phyloP scores from a whole-genome alignment of 2,888 invertebrate species.

The Cantharis rustica region DNA sequence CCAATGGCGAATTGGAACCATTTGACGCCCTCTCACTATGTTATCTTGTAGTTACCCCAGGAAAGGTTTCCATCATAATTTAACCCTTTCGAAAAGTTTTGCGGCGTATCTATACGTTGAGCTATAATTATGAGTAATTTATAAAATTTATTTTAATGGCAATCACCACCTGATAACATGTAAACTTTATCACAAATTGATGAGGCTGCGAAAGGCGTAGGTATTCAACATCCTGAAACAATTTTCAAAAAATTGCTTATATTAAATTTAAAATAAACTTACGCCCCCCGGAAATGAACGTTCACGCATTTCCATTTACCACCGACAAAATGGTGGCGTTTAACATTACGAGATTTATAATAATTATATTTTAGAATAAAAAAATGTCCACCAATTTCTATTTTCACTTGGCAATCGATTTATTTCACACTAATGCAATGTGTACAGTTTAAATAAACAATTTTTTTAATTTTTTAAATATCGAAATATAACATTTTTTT shows the following conservation, averaged over 20 bases:
- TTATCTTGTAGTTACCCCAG: constrained; percentile 50
- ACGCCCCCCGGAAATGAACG: constrained; percentile 39
- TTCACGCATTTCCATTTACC: constrained; percentile 42
- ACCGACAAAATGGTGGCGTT: constrained; percentile 35
- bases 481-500: no score
- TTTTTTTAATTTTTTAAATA: no score
- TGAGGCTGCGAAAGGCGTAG: constrained; percentile 11
- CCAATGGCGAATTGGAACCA: constrained; percentile 50
- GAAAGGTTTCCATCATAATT: constrained; percentile 49
- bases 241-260: constrained; percentile 35
- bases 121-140: constrained; percentile 36
- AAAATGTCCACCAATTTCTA: neutral
- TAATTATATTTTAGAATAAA: constrained; percentile 26
- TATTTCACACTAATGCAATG: no score
- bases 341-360: constrained; percentile 32
- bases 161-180: constrained; percentile 1
- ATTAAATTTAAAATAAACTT: constrained; percentile 36
- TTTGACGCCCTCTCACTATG: constrained; percentile 52
- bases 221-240: constrained; percentile 18
- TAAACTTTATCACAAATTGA: neutral
- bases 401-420: neutral
- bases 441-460: no score
- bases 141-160: constrained; percentile 18
- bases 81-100: constrained; percentile 44
- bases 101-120: constrained; percentile 35